Percentiles rank a stretch among this genome's conserved stretches.
phyloP scores from a whole-genome alignment of 2,888 invertebrate genomes.

The Eupithecia vulgata region DNA sequence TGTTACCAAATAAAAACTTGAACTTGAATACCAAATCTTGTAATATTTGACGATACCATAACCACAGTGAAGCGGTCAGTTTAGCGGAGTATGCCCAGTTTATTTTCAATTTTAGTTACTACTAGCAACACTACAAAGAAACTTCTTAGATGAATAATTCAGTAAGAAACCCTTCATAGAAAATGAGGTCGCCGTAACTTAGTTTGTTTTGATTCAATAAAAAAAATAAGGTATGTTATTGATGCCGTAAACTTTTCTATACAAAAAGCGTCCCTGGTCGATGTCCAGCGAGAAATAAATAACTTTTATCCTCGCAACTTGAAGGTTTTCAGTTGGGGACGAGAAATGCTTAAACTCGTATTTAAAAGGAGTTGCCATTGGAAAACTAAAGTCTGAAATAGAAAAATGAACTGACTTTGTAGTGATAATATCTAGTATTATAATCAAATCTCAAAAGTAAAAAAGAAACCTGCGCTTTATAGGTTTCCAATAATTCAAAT shows the following conservation, averaged over 20 bases:
- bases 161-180: conserved; percentile 2
- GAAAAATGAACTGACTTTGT: background rate
- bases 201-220: conserved; percentile 35
- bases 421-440: background rate
- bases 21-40: too few species aligned
- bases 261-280: conserved; percentile 31
- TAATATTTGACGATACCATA: background rate
- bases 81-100: background rate
- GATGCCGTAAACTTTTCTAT: conserved; percentile 30
- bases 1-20: too few species aligned
- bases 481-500: too few species aligned
- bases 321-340: conserved; percentile 13
- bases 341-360: background rate
- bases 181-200: conserved; percentile 5
- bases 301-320: conserved; percentile 30
- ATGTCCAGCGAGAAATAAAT: conserved; percentile 37
- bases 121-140: background rate
- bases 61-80: background rate
- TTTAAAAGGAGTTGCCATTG: background rate
- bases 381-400: background rate
- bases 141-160: background rate
- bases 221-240: conserved; percentile 34
- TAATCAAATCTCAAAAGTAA: background rate
- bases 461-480: background rate
- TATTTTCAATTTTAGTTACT: background rate